These are phyloP conservation scores for Ormyrus pomaceus DNA, from an alignment of 2,888 invertebrate species.

Conservation along the genomic window DNA sequence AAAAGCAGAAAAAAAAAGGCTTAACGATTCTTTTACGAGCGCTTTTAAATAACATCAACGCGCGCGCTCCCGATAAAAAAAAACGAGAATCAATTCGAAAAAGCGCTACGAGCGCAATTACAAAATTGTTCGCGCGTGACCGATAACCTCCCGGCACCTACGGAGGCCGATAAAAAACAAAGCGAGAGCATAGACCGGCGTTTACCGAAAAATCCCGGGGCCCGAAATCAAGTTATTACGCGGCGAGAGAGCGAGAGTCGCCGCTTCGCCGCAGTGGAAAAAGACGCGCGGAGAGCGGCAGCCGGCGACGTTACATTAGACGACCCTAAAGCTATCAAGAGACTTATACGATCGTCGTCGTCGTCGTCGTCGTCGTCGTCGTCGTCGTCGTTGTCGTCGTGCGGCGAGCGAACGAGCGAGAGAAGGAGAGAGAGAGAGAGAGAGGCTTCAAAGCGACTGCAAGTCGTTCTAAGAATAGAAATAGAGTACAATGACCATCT, in stretches of 20 bases:
- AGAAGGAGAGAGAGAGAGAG: slow-evolving; percentile 22
- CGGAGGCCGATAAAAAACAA: too few species aligned
- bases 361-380: slow-evolving; percentile 50
- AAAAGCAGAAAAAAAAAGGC: too few species aligned
- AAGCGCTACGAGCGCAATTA: too few species aligned
- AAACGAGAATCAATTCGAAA: too few species aligned
- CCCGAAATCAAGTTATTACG: slow-evolving; percentile 14
- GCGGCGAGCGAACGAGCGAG: slow-evolving; percentile 14
- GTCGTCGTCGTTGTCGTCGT: slow-evolving; percentile 46
- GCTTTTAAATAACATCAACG: too few species aligned
- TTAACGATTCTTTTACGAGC: too few species aligned
- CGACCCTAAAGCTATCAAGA: slow-evolving; percentile 58
- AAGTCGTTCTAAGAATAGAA: slow-evolving; percentile 60
- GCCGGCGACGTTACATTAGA: slow-evolving; percentile 50
- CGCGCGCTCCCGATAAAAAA: not conserved
- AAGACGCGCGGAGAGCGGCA: slow-evolving; percentile 3
- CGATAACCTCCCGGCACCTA: too few species aligned
- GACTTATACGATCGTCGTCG: slow-evolving; percentile 54
- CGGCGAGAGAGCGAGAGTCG: slow-evolving; percentile 12
- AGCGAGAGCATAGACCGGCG: too few species aligned
- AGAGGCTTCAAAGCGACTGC: slow-evolving; percentile 48
- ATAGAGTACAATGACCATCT: slow-evolving; percentile 60
- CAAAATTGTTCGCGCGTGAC: too few species aligned
- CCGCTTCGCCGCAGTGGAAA: slow-evolving; percentile 15
- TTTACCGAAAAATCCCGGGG: too few species aligned